phyloP scores from a whole-genome alignment of 2,797 vertebrate species.

The Lacerta bilineata region DNA sequence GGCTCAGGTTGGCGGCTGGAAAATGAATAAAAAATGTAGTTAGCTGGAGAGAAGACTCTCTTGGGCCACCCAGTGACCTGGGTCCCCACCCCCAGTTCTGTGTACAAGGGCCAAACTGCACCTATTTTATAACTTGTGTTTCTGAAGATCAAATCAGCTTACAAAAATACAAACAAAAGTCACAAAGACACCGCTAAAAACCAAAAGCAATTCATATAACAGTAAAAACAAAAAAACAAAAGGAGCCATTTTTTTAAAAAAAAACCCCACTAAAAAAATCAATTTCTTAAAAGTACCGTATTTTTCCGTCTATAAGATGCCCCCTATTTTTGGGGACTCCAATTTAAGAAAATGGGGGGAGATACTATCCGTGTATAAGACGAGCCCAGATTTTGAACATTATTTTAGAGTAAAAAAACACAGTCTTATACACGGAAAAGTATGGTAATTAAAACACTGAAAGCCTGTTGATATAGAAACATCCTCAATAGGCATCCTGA shows the following conservation, averaged over 20 bases:
- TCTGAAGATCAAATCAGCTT: background rate
- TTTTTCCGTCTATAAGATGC: too few species aligned
- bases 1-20: slow-evolving; percentile 89
- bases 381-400: too few species aligned
- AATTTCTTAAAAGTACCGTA: background rate
- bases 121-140: background rate
- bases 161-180: background rate
- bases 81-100: background rate
- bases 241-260: background rate
- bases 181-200: too few species aligned
- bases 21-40: background rate
- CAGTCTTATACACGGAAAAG: too few species aligned
- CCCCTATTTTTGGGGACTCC: too few species aligned
- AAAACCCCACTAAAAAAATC: too few species aligned
- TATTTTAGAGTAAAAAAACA: too few species aligned
- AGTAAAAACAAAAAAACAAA: background rate
- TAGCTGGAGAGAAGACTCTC: too few species aligned
- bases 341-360: too few species aligned
- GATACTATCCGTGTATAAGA: too few species aligned
- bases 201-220: background rate
- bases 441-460: background rate
- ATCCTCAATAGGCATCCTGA: background rate
- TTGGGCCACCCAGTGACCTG: too few species aligned
- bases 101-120: too few species aligned
- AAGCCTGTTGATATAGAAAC: background rate